Conservation (phyloP, 2,888 invertebrate species). For the Matsumyia berberina region DNA sequence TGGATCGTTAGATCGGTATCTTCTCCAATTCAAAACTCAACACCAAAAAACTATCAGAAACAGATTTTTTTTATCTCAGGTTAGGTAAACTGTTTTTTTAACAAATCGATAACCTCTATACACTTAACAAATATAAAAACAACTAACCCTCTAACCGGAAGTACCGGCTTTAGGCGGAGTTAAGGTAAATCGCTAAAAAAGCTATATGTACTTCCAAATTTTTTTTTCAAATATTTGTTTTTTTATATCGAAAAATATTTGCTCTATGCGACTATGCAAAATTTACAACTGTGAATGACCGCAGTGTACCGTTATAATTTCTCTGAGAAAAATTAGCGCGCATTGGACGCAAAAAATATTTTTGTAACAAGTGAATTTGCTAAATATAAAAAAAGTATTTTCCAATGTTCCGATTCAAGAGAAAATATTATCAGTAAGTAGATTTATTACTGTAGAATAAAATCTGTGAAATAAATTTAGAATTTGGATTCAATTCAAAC, state of each 20-base stretch:
- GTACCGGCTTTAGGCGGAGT: too few species aligned
- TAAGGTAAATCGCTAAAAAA: too few species aligned
- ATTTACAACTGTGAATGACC: slow-evolving; percentile 11
- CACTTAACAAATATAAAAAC: too few species aligned
- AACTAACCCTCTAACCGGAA: too few species aligned
- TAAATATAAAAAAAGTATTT: slow-evolving; percentile 12
- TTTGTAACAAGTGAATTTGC: slow-evolving; percentile 12
- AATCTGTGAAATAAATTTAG: slow-evolving; percentile 18
- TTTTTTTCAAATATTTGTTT: too few species aligned
- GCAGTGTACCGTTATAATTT: slow-evolving; percentile 4
- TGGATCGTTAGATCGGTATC: too few species aligned
- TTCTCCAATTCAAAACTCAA: too few species aligned
- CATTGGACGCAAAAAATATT: slow-evolving; percentile 4
- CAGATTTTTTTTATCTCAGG: too few species aligned
- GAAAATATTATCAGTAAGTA: slow-evolving; percentile 21
- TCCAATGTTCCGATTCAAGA: slow-evolving; percentile 14
- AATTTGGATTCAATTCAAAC: slow-evolving; percentile 12
- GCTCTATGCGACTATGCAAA: slow-evolving; percentile 1
- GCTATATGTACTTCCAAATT: too few species aligned
- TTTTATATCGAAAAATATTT: neutral
- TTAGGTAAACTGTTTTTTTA: too few species aligned
- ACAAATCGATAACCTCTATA: too few species aligned
- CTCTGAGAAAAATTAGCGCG: slow-evolving; percentile 5
- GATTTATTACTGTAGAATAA: slow-evolving; percentile 17
- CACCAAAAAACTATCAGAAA: too few species aligned